phyloP scores from a whole-genome alignment of 1,140 invertebrate species.

The Nasonia longicornis region DNA sequence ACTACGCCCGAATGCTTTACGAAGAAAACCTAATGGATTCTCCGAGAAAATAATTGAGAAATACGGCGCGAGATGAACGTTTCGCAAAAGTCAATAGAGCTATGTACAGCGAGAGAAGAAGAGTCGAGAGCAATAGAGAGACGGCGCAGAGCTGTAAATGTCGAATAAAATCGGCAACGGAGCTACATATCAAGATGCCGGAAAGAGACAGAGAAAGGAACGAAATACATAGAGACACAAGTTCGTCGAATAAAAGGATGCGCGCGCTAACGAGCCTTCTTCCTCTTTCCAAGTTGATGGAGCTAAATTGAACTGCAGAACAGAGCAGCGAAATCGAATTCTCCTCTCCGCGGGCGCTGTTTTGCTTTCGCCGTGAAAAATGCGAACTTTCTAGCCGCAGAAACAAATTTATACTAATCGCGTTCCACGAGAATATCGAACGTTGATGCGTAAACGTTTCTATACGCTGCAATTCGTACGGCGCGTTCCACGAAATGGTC shows the following conservation, averaged over 20 bases:
- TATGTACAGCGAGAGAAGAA: not conserved
- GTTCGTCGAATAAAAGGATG: conserved; percentile 1
- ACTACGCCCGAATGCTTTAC: not conserved
- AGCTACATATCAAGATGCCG: conserved; percentile 29
- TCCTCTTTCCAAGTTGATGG: not conserved
- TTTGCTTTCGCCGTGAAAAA: not conserved
- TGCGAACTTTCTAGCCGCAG: not conserved
- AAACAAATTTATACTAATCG: not conserved
- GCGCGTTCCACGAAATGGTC: conserved; percentile 17
- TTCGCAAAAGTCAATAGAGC: conserved; percentile 31
- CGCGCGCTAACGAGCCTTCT: not conserved
- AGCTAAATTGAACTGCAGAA: conserved; percentile 18
- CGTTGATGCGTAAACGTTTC: conserved; percentile 34
- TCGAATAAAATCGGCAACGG: conserved; percentile 28
- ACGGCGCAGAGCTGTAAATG: conserved; percentile 31
- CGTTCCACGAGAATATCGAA: not conserved
- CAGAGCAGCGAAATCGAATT: conserved; percentile 31
- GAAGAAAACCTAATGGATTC: conserved; percentile 44
- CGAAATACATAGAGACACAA: conserved; percentile 13
- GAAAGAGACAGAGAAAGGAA: conserved; percentile 12
- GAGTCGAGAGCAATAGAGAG: not conserved
- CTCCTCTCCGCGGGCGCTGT: not conserved
- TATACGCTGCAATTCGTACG: conserved; percentile 12
- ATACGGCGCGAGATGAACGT: conserved; percentile 27
- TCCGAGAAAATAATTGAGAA: conserved; percentile 48